Evolutionary conservation across 2,797 vertebrate species (phyloP), one percentile per base, ranked within the genome.

Genomic region (Sebastes goodei): DNA sequence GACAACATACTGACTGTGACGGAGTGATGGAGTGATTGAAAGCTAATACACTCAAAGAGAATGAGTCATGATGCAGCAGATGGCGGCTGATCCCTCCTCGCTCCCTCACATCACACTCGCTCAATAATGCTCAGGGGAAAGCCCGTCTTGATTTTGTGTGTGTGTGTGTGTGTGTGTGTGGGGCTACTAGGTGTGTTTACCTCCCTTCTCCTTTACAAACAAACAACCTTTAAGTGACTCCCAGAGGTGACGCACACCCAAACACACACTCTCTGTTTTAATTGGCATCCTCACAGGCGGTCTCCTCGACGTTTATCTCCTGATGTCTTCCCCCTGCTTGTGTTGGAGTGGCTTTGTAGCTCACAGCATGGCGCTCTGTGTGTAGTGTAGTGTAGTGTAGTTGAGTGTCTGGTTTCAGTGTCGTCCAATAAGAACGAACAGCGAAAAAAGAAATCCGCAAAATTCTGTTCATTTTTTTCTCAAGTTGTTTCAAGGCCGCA

Each of bases 221-320:
- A 88, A 83, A 85, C 79, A 85, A 17, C 42, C 65, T 77, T 68
- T 82, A 89, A 87, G 85, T 57, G 65, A 73, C 78, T 86, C 87
- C 74, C 67, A 69, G 30, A 82, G 65, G 78, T 84, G 21, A 81
- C 77, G 32, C 53, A 59, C 78, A 69, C 76, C 1, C 5, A 56
- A 10, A 71, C 73, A 86, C 61, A 21, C 35, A 69, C 59, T 53
- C 46, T 70, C 10, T 74, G 73, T 86, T 91, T 91, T 90, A 92
- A 92, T 91, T 91, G 90, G 84, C 84, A 60, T 88, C 85, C 65
- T 88, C 59, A 32, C 76, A 67, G 81, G 35, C 61, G 14, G 32
- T 53, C 76, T 76, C 23, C 29, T 10, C 4, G 23, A 49, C 66
- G 70, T 91, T 90, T 90, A 52, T 85, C 78, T 84, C 86, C 84